These are phyloP conservation scores for Struthio camelus DNA, from an alignment of 2,113 vertebrate species.

Conservation along the genomic window DNA sequence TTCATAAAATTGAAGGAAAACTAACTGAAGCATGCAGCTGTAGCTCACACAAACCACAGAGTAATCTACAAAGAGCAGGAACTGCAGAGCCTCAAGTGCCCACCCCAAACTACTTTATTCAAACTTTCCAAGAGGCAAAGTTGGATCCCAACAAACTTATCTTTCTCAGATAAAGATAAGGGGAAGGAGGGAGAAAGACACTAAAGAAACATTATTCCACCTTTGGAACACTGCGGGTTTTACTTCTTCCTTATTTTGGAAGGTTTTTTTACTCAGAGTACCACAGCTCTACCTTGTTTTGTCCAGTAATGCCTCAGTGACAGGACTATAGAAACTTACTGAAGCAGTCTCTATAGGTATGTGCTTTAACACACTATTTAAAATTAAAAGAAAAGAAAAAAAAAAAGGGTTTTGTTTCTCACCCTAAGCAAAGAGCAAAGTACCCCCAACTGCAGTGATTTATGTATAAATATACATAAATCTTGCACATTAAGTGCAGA, in stretches of 20 bases:
- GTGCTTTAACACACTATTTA: background rate
- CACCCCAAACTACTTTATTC: background rate
- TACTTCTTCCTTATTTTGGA: background rate
- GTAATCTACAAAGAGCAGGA: slow-evolving; percentile 19
- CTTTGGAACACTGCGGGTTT: background rate
- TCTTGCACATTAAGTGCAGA: background rate
- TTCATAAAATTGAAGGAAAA: slow-evolving; percentile 51
- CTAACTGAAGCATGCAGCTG: slow-evolving; percentile 66
- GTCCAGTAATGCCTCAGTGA: background rate
- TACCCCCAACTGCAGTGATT: slow-evolving; percentile 2
- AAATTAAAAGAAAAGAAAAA: background rate
- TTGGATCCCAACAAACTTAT: slow-evolving; percentile 1
- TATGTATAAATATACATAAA: slow-evolving; percentile 54
- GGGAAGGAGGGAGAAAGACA: background rate
- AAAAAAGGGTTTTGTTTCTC: background rate
- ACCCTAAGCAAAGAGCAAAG: background rate
- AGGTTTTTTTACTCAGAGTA: background rate
- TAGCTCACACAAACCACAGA: slow-evolving; percentile 22
- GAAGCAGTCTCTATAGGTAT: background rate
- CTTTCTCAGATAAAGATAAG: slow-evolving; percentile 38
- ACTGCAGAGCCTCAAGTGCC: slow-evolving; percentile 7
- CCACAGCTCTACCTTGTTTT: slow-evolving; percentile 18
- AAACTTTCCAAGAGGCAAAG: background rate
- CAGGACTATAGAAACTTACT: background rate
- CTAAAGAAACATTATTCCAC: background rate